phyloP scores from a whole-genome alignment of 2,113 vertebrate genomes.

The Gadus macrocephalus region DNA sequence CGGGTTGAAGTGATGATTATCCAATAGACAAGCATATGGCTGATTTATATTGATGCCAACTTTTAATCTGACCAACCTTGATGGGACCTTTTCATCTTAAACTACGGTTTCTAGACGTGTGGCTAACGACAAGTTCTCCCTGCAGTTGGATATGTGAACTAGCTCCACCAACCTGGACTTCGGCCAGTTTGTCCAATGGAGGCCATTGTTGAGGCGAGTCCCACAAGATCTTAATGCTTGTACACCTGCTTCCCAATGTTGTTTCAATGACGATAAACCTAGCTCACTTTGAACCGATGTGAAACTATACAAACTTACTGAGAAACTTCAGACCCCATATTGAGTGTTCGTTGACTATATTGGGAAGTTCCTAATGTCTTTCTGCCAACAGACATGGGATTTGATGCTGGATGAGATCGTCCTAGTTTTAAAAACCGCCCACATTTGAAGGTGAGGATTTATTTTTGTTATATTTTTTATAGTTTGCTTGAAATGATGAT shows the following conservation, averaged over 20 bases:
- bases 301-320: conserved; percentile 73
- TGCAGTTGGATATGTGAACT: too few relatives aligned
- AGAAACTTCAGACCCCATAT: conserved; percentile 41
- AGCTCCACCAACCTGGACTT: too few relatives aligned
- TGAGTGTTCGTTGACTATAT: too few relatives aligned
- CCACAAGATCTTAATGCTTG: neutral
- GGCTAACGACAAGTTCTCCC: too few relatives aligned
- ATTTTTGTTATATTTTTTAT: neutral
- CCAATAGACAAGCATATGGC: conserved; percentile 64
- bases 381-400: neutral
- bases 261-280: conserved; percentile 73
- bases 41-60: conserved; percentile 49
- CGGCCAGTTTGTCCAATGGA: neutral
- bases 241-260: neutral
- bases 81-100: neutral
- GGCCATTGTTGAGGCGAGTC: neutral
- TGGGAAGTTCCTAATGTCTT: neutral
- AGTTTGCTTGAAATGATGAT: conserved; percentile 54
- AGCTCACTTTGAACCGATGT: conserved; percentile 80
- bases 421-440: too few relatives aligned
- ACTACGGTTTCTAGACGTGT: too few relatives aligned
- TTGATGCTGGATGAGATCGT: too few relatives aligned
- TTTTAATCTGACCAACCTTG: conserved; percentile 18
- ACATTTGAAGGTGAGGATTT: too few relatives aligned
- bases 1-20: conserved; percentile 47